Conservation (phyloP, 2,113 vertebrate species). For the Ciconia boyciana region DNA sequence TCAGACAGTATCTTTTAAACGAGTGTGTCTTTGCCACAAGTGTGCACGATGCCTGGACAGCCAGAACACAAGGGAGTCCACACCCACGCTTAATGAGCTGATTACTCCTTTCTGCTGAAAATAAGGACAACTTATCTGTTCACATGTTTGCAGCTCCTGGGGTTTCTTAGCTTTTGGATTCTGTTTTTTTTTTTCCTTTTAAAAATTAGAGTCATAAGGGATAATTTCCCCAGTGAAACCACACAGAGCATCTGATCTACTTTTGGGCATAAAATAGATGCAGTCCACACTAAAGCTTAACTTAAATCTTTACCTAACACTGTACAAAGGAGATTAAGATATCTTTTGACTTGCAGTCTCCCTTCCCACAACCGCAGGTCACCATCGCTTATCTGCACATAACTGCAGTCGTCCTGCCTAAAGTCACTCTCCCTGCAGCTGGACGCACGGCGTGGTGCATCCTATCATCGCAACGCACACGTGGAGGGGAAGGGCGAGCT, state of each 20-base stretch:
- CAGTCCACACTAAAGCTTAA: background rate
- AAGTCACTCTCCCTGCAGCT: background rate
- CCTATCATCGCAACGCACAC: background rate
- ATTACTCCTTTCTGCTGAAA: background rate
- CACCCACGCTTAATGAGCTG: background rate
- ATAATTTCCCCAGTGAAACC: background rate
- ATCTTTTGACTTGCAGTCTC: background rate
- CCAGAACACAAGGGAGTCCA: background rate
- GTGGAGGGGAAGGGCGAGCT: background rate
- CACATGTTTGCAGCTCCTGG: background rate
- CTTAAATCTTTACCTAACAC: background rate
- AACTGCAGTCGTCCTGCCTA: background rate
- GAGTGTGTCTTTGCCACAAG: background rate
- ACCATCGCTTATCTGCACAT: background rate
- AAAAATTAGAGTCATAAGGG: background rate
- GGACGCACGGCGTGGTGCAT: background rate
- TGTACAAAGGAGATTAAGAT: background rate
- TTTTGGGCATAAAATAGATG: background rate
- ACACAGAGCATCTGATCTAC: background rate
- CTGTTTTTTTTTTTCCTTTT: background rate
- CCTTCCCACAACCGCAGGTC: background rate
- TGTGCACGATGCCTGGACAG: fast-evolving
- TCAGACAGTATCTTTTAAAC: background rate
- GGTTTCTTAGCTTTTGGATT: background rate
- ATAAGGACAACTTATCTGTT: background rate